These are phyloP conservation scores for Ptilonorhynchus violaceus DNA, from an alignment of 2,113 vertebrate genomes.

Conservation along the genomic window DNA sequence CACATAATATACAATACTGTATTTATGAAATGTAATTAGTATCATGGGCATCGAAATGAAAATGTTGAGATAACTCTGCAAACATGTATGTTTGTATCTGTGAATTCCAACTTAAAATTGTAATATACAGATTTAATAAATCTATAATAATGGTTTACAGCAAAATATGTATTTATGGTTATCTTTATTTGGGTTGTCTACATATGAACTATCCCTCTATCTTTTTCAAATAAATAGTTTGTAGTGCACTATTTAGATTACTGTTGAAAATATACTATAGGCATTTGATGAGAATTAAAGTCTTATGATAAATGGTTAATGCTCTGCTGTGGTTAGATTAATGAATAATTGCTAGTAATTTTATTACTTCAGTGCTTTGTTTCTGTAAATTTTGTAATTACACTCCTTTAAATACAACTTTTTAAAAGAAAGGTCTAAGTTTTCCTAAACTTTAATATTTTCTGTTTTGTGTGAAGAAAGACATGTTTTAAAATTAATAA, in stretches of 20 bases:
- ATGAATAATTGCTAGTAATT: background rate
- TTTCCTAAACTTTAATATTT: background rate
- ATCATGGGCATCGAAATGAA: background rate
- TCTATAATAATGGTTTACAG: background rate
- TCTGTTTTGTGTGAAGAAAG: background rate
- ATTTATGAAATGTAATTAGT: background rate
- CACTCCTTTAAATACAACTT: background rate
- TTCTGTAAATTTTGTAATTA: background rate
- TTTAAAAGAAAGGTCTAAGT: background rate
- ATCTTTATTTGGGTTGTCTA: background rate
- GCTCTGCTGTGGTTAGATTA: background rate
- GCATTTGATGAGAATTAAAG: background rate
- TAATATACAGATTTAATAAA: background rate
- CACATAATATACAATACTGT: background rate
- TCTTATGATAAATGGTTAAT: background rate
- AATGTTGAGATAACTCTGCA: background rate
- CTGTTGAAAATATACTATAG: background rate
- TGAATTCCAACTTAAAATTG: background rate
- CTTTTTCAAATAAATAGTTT: background rate
- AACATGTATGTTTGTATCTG: background rate
- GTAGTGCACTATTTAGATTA: background rate
- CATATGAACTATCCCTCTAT: background rate
- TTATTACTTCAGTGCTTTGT: background rate
- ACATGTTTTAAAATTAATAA: background rate
- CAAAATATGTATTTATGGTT: background rate